phyloP scores from a whole-genome alignment of 2,888 invertebrate genomes.

The Stratiomys singularior region DNA sequence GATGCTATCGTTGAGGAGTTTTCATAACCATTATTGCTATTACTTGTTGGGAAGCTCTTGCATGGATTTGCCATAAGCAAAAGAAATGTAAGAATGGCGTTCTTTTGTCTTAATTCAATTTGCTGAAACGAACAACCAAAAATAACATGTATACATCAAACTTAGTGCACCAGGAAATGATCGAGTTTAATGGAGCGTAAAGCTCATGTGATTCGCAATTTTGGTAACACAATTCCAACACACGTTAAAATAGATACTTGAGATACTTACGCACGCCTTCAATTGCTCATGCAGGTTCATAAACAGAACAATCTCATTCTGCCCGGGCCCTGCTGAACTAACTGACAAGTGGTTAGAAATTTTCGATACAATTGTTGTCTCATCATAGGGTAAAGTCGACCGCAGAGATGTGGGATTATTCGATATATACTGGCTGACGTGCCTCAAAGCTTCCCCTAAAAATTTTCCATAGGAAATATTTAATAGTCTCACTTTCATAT shows the following conservation, averaged over 20 bases:
- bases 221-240: too few relatives aligned
- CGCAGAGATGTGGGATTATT: conserved; percentile 58
- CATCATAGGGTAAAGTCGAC: conserved; percentile 57
- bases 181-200: conserved; percentile 36
- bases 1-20: background rate
- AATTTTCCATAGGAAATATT: conserved; percentile 18
- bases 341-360: conserved; percentile 57
- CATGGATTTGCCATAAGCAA: conserved; percentile 57
- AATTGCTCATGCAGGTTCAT: conserved; percentile 59
- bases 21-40: conserved; percentile 17
- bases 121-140: conserved; percentile 57
- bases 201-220: too few relatives aligned
- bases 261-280: conserved; percentile 57
- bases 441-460: conserved; percentile 58
- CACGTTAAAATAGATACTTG: background rate
- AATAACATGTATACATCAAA: too few relatives aligned
- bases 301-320: conserved; percentile 56
- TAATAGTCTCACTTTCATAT: background rate
- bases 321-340: conserved; percentile 51
- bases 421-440: conserved; percentile 59
- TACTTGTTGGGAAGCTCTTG: background rate
- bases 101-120: conserved; percentile 72
- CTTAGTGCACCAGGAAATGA: conserved; percentile 4
- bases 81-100: conserved; percentile 69
- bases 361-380: conserved; percentile 57